These are phyloP conservation scores for Tinea semifulvella DNA, from an alignment of 2,888 invertebrate species.

Conservation along the genomic window DNA sequence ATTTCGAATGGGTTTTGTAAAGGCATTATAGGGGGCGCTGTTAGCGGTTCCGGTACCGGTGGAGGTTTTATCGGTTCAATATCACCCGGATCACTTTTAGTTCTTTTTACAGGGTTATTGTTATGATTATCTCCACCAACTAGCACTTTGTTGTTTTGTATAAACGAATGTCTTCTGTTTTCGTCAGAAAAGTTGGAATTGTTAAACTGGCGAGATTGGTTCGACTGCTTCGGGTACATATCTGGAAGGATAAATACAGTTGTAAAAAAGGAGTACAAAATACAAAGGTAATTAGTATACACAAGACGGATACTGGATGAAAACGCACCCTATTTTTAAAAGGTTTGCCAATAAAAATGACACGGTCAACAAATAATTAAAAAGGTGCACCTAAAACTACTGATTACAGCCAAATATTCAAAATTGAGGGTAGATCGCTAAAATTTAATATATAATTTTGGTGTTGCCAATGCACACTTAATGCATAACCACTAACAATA, in stretches of 20 bases:
- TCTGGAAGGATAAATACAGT: constrained; percentile 50
- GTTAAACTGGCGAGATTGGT: not conserved
- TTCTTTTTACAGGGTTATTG: constrained; percentile 22
- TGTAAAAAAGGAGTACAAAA: too few relatives aligned
- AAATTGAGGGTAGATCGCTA: too few relatives aligned
- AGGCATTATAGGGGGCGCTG: constrained; percentile 33
- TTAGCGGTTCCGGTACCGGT: constrained; percentile 19
- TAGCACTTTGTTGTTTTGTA: constrained; percentile 51
- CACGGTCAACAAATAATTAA: too few relatives aligned
- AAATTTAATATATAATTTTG: too few relatives aligned
- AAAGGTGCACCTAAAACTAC: too few relatives aligned
- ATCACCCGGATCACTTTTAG: constrained; percentile 26
- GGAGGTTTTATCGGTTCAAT: constrained; percentile 2
- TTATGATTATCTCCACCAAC: constrained; percentile 37
- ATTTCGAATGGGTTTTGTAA: constrained; percentile 45
- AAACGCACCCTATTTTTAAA: too few relatives aligned
- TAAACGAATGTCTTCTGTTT: constrained; percentile 52
- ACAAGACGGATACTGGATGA: too few relatives aligned
- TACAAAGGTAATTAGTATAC: too few relatives aligned
- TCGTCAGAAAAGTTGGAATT: constrained; percentile 57
- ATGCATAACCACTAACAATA: too few relatives aligned
- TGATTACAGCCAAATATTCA: too few relatives aligned
- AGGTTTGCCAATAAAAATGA: too few relatives aligned
- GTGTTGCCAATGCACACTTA: too few relatives aligned
- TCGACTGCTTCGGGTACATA: constrained; percentile 30